A percentile compares a stretch with the other conserved stretches of the same genome.
Conservation (phyloP, 2,113 vertebrate species). For the Pygoscelis antarcticus region DNA sequence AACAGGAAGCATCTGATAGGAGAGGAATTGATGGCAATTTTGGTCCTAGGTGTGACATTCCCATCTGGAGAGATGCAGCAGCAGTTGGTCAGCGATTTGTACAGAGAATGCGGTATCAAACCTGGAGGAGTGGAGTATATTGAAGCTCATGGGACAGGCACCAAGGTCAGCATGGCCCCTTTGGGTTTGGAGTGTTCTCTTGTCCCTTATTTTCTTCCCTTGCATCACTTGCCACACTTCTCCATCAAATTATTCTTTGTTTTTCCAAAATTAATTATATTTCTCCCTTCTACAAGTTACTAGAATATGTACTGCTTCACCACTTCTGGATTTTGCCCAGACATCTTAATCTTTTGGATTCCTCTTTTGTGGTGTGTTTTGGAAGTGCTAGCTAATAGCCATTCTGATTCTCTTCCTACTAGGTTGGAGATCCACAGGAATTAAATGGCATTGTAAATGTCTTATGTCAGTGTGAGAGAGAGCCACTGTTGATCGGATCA, state of each 20-base stretch:
- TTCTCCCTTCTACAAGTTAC: not conserved
- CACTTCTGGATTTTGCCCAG: not conserved
- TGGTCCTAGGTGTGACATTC: constrained; percentile 87
- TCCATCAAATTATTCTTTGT: not conserved
- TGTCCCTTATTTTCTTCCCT: not conserved
- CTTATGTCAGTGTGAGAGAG: constrained; percentile 78
- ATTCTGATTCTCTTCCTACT: not conserved
- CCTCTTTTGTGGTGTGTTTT: not conserved
- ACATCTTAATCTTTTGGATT: not conserved
- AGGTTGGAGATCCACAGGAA: constrained; percentile 97
- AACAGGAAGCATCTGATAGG: not conserved
- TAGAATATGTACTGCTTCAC: not conserved
- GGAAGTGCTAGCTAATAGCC: not conserved
- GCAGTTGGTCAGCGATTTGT: constrained; percentile 81
- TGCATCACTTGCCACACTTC: not conserved
- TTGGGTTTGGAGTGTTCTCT: not conserved
- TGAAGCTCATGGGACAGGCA: constrained; percentile 96
- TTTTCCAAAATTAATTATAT: not conserved
- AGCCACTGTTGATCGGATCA: constrained; percentile 89
- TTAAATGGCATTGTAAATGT: constrained; percentile 81
- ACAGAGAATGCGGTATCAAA: constrained; percentile 71
- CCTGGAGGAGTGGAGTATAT: constrained; percentile 89
- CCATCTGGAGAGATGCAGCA: constrained; percentile 91
- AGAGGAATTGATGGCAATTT: not conserved
- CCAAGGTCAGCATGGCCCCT: constrained; percentile 81